Evolutionary conservation across 2,888 invertebrate species (phyloP).

Genomic region (Candidula unifasciata): DNA sequence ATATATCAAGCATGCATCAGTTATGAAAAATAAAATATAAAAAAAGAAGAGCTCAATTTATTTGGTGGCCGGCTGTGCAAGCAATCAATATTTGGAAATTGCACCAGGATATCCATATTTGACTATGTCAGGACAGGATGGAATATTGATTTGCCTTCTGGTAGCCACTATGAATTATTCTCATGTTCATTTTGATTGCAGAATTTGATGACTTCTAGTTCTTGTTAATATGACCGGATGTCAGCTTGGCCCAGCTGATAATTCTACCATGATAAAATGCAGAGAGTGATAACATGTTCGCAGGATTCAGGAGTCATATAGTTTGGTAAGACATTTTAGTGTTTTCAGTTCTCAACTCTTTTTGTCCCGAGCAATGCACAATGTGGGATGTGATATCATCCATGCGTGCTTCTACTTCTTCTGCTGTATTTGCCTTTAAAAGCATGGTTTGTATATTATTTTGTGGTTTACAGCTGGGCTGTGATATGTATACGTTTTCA

Average conservation of each 20-base stretch:
- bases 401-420: no score
- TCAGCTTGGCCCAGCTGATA: background rate
- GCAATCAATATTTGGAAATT: slow-evolving; percentile 14
- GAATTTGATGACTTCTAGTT: background rate
- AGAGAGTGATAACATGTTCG: background rate
- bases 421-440: no score
- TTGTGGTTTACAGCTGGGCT: no score
- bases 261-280: background rate
- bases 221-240: background rate
- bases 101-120: slow-evolving; percentile 17
- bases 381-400: no score
- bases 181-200: background rate
- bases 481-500: no score
- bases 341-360: no score
- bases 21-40: no score
- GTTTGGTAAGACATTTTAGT: no score
- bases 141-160: slow-evolving; percentile 2
- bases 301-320: no score
- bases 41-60: background rate
- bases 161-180: background rate
- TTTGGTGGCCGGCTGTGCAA: slow-evolving; percentile 1
- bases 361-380: no score
- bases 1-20: no score
- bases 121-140: background rate
- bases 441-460: no score